Evolutionary conservation across 2,797 vertebrate species (phyloP), one percentile per base, ranked within the genome.

Genomic region (Lycodopsis pacificus): DNA sequence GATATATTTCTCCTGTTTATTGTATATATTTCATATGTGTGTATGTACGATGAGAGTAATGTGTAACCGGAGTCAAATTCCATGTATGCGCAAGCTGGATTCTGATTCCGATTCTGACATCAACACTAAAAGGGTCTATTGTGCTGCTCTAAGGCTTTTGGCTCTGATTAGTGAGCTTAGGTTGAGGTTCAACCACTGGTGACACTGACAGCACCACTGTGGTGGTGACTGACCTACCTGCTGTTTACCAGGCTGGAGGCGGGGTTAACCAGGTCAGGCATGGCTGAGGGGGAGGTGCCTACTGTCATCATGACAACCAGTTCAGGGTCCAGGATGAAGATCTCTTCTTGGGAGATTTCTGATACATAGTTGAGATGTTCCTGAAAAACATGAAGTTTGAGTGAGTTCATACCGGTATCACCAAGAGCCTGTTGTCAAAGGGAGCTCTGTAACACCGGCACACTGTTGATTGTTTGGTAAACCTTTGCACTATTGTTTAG

Each of bases 351-450:
- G 65, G 96, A 96, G 22, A 97, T 97, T 84, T 97, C 97, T 0
- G 96, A 95, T 66, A 97, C 96, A 0, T 96, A 97, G 93, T 97
- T 97, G 66, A 97, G 96, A 88, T 97, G 97, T 58, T 97, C 97
- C 97, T 97, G 65, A 56, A 17, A 54, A 76, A 61, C 6, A 59
- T 6, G 10, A 56, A 27, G 32, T 32, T 32, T 5, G 6, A 19
- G 32, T 34, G 32, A 34, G 32, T 34, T 34, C 46, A 44, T 44
- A 17, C 14, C 42, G 14, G 42, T 15, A 32, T 42, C 40, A 42
- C 40, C 40, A 42, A 42, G 40, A 42, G 40, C 40, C 2, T 49
- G 19, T 17, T 49, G 48, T n/a, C 8, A 49, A n/a, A 19, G 48
- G 19, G n/a, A 49, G 20, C 48, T 49, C 20, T 10, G 32, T 30